These are phyloP conservation scores for Nymphicus hollandicus DNA, from an alignment of 2,113 vertebrate genomes.

Conservation along the genomic window DNA sequence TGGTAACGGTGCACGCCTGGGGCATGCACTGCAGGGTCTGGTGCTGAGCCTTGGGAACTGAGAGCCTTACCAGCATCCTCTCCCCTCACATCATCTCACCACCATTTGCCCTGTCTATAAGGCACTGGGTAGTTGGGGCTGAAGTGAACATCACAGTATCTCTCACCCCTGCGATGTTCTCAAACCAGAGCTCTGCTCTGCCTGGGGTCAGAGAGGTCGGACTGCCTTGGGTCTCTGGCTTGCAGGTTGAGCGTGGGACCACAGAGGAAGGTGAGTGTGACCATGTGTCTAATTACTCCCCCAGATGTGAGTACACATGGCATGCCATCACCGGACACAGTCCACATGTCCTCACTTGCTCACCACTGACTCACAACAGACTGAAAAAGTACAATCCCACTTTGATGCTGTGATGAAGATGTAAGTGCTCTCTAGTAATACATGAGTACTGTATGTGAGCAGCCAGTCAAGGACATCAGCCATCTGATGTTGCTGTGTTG, in stretches of 20 bases:
- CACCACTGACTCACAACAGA: slow-evolving; percentile 51
- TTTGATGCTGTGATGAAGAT: not conserved
- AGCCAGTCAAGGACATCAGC: not conserved
- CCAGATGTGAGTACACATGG: not conserved
- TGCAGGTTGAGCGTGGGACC: not conserved
- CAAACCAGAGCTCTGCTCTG: not conserved
- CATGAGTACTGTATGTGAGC: not conserved
- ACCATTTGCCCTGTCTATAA: not conserved
- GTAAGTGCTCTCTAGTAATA: not conserved
- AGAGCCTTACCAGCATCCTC: not conserved
- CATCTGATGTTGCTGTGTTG: not conserved
- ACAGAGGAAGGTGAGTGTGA: slow-evolving; percentile 17
- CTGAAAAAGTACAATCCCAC: slow-evolving; percentile 8
- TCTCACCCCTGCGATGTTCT: not conserved
- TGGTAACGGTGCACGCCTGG: not conserved
- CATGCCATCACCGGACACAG: not conserved
- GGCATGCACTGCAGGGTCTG: accelerated
- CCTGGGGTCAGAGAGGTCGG: not conserved
- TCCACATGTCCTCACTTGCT: not conserved
- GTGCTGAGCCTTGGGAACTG: not conserved
- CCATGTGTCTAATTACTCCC: not conserved
- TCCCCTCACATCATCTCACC: not conserved
- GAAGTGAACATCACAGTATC: not conserved
- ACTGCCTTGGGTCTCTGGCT: not conserved
- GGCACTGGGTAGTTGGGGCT: not conserved